Evolutionary conservation across 2,888 invertebrate genomes (phyloP).

Genomic region (Piscicola geometra): DNA sequence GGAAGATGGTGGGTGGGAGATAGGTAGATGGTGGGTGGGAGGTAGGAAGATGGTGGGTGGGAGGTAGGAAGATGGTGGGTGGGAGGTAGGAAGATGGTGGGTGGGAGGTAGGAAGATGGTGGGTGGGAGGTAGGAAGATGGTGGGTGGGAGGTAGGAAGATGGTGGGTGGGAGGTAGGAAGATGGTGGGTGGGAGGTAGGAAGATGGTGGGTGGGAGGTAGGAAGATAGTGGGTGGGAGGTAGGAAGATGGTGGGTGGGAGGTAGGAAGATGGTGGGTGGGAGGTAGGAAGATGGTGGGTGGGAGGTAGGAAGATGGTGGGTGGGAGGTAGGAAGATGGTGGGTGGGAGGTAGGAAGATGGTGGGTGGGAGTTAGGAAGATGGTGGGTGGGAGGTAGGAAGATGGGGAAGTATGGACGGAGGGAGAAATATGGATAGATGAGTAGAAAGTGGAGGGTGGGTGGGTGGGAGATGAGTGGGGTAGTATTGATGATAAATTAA

Average conservation of each 20-base stretch:
- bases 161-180: background rate
- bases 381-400: background rate
- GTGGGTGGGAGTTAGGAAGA: background rate
- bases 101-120: background rate
- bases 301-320: background rate
- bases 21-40: background rate
- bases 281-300: background rate
- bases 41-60: background rate
- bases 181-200: no score
- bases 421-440: background rate
- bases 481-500: no score
- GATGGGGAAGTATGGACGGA: background rate
- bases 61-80: no score
- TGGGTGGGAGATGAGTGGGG: no score
- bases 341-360: background rate
- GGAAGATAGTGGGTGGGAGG: background rate
- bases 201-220: background rate
- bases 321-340: background rate
- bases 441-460: background rate
- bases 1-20: background rate
- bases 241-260: background rate
- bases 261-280: conserved; percentile 9
- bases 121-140: background rate
- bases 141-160: background rate
- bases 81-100: background rate